A percentile compares a stretch with the other conserved stretches of the same genome.
phyloP scores from a whole-genome alignment of 2,888 invertebrate genomes.

The Leptopilina drosophilae region DNA sequence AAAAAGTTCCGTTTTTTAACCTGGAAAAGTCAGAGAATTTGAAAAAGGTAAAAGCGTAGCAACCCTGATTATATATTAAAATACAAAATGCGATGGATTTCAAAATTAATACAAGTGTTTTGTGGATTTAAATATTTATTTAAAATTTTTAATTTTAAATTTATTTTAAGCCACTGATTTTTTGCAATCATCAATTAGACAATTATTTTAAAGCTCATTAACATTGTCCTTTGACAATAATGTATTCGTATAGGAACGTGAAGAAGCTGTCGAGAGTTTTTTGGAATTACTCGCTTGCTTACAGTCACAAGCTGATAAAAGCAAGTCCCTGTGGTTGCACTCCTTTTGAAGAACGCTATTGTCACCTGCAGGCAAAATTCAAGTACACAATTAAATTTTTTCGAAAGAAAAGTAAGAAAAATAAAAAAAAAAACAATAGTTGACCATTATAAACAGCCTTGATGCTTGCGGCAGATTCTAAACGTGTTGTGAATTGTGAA shows the following conservation, averaged over 20 bases:
- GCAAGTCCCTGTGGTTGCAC: constrained; percentile 60
- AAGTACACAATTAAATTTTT: neutral
- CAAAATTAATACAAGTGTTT: too few species aligned
- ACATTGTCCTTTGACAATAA: constrained; percentile 6
- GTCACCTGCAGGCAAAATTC: constrained; percentile 55
- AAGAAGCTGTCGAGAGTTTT: constrained; percentile 37
- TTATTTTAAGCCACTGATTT: neutral
- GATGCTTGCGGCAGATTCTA: constrained; percentile 59
- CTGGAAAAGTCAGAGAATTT: too few species aligned
- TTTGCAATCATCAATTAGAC: neutral
- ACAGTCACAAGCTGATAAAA: constrained; percentile 53
- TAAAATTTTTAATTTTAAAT: too few species aligned
- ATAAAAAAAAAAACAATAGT: constrained; percentile 14
- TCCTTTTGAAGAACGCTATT: constrained; percentile 53
- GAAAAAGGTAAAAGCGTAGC: too few species aligned
- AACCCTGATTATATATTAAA: too few species aligned
- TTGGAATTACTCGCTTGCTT: constrained; percentile 38
- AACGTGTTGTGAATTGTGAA: constrained; percentile 54
- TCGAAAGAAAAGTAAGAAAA: neutral
- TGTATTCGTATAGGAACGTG: constrained; percentile 42
- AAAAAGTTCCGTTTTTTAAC: too few species aligned
- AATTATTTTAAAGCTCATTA: constrained; percentile 14
- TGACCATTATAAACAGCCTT: constrained; percentile 63
- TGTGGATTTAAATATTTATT: too few species aligned
- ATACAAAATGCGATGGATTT: too few species aligned